A percentile compares a stretch with the other conserved stretches of the same genome.
Evolutionary conservation across 2,888 invertebrate genomes (phyloP).

Genomic region (Caenorhabditis imperialis): DNA sequence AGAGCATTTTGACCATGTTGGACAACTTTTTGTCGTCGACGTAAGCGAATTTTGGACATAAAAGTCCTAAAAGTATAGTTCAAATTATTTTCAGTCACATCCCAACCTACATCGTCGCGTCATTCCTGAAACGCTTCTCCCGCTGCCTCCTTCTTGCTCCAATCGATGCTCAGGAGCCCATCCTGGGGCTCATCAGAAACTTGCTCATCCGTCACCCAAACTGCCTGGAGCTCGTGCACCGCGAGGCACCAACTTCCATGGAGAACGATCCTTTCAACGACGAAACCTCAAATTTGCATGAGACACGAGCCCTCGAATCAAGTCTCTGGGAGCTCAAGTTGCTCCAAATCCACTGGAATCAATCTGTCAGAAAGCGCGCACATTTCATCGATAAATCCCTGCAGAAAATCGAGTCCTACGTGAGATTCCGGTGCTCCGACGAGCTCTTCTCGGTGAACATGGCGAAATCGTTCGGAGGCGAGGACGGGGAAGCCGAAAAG

Average conservation of each 20-base stretch:
- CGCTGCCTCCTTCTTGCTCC: conserved; percentile 89
- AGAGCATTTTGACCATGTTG: conserved; percentile 89
- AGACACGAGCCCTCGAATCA: conserved; percentile 88
- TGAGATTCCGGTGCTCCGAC: conserved; percentile 58
- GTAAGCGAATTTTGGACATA: conserved; percentile 80
- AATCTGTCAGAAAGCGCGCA: conserved; percentile 62
- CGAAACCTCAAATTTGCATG: conserved; percentile 86
- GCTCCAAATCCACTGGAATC: conserved; percentile 67
- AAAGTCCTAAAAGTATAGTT: conserved; percentile 5
- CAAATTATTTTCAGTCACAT: conserved; percentile 84
- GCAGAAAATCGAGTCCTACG: conserved; percentile 63
- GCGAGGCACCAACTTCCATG: conserved; percentile 42
- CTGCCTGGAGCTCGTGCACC: conserved; percentile 80
- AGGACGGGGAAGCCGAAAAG: conserved; percentile 53
- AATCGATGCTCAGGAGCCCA: conserved; percentile 84
- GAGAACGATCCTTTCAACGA: conserved; percentile 88
- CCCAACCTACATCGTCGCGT: conserved; percentile 91
- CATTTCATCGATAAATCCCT: conserved; percentile 63
- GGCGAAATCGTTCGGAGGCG: conserved; percentile 61
- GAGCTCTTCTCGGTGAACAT: conserved; percentile 62
- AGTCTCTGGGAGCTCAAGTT: conserved; percentile 90
- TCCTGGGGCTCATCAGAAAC: conserved; percentile 89
- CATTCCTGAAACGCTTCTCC: conserved; percentile 91
- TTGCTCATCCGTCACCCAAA: conserved; percentile 89
- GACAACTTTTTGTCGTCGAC: conserved; percentile 93